Percentiles rank a stretch among this genome's conserved stretches.
Evolutionary conservation across 2,888 invertebrate genomes (phyloP).

Genomic region (Drosophila gaucha): DNA sequence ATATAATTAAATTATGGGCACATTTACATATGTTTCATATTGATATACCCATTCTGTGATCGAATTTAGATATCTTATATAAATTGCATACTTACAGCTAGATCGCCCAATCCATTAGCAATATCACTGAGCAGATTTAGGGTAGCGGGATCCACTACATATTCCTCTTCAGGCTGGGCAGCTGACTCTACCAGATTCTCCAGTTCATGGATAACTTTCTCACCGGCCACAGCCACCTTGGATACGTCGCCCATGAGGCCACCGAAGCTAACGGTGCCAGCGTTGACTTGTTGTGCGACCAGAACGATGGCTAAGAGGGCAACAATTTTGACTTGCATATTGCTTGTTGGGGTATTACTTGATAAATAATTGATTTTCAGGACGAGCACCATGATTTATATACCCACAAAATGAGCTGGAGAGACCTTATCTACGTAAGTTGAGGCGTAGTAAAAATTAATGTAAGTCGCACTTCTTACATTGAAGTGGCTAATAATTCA

Average conservation of each 20-base stretch:
- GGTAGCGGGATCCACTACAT: background rate
- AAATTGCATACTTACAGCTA: conserved; percentile 39
- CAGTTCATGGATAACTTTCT: conserved; percentile 37
- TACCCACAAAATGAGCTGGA: background rate
- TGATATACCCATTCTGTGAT: no score
- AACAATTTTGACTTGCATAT: conserved; percentile 49
- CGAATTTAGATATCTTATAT: no score
- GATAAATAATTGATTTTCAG: conserved; percentile 28
- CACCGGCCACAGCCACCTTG: conserved; percentile 43
- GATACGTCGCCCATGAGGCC: conserved; percentile 44
- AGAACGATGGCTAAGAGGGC: conserved; percentile 32
- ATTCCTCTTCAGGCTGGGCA: background rate
- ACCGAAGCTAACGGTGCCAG: conserved; percentile 37
- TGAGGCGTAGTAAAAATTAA: conserved; percentile 17
- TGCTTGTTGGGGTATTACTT: conserved; percentile 14
- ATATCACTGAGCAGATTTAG: conserved; percentile 29
- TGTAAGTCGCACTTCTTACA: background rate
- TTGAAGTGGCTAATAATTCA: conserved; percentile 22
- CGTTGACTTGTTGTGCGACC: conserved; percentile 27
- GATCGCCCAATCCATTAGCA: conserved; percentile 36
- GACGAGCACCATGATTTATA: conserved; percentile 45
- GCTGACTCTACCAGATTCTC: conserved; percentile 10
- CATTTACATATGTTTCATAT: no score
- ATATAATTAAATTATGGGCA: no score
- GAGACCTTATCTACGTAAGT: conserved; percentile 19